Percentiles rank a stretch among this genome's conserved stretches.
Conservation (phyloP, 1,140 invertebrate species). For the Conopomorpha cramerella region DNA sequence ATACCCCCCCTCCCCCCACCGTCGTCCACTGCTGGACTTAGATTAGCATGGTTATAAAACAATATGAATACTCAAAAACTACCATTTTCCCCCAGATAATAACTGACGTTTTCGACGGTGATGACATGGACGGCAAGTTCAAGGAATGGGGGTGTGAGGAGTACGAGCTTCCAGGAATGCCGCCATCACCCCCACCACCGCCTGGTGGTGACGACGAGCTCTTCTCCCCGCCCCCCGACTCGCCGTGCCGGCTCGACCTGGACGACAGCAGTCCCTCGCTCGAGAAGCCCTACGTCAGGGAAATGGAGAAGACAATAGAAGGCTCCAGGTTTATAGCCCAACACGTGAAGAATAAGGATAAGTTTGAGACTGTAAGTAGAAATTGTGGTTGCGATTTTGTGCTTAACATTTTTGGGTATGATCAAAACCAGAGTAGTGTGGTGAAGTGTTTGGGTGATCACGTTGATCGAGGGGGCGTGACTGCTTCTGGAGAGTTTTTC, state of each 20-base stretch:
- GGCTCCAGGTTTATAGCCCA: slow-evolving; percentile 92
- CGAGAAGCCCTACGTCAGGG: slow-evolving; percentile 74
- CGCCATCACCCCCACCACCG: slow-evolving; percentile 66
- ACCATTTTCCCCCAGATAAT: slow-evolving; percentile 48
- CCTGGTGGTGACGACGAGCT: slow-evolving; percentile 80
- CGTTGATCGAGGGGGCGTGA: no score
- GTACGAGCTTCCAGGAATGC: slow-evolving; percentile 75
- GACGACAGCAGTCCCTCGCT: slow-evolving; percentile 78
- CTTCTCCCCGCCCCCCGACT: slow-evolving; percentile 70
- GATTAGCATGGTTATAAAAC: no score
- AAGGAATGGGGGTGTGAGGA: slow-evolving; percentile 71
- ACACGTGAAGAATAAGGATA: slow-evolving; percentile 92
- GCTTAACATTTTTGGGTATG: no score
- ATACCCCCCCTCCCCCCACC: no score
- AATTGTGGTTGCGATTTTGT: no score
- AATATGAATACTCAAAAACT: neutral
- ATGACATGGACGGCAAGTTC: slow-evolving; percentile 76
- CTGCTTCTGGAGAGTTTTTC: no score
- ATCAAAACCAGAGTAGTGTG: no score
- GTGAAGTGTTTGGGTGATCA: no score
- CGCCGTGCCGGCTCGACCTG: slow-evolving; percentile 57
- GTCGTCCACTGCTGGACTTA: no score
- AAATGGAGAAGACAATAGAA: slow-evolving; percentile 87
- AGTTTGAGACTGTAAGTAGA: slow-evolving; percentile 92
- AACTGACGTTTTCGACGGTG: slow-evolving; percentile 78